A percentile compares a stretch with the other conserved stretches of the same genome.
Evolutionary conservation across 2,888 invertebrate genomes (phyloP).

Genomic region (Hypomecis atomaria): DNA sequence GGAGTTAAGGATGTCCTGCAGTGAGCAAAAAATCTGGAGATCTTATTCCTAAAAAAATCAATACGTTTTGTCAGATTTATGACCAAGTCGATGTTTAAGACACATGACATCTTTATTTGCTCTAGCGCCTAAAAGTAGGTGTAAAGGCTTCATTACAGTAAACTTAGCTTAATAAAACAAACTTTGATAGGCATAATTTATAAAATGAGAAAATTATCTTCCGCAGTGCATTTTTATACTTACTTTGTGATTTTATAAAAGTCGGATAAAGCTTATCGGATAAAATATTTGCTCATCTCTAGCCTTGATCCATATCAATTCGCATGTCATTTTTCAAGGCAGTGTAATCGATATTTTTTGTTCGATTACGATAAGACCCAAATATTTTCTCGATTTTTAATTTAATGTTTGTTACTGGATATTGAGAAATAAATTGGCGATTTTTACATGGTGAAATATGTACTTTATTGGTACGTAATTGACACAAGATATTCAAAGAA

Average conservation of each 20-base stretch:
- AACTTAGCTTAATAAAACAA: too few relatives aligned
- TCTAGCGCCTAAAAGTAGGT: too few relatives aligned
- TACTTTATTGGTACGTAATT: not conserved
- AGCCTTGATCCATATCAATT: slow-evolving; percentile 47
- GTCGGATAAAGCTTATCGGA: slow-evolving; percentile 5
- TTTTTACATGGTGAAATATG: not conserved
- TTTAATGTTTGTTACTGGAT: slow-evolving; percentile 13
- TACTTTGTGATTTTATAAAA: not conserved
- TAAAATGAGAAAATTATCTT: too few relatives aligned
- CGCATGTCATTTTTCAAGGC: slow-evolving; percentile 40
- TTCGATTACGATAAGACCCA: slow-evolving; percentile 41
- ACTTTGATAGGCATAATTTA: too few relatives aligned
- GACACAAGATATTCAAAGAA: too few relatives aligned
- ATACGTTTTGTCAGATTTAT: too few relatives aligned
- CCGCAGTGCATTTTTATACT: not conserved
- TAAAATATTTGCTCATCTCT: slow-evolving; percentile 6
- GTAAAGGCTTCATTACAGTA: too few relatives aligned
- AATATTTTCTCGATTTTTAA: slow-evolving; percentile 32
- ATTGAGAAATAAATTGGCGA: slow-evolving; percentile 8
- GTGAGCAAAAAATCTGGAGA: too few relatives aligned
- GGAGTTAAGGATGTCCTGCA: too few relatives aligned
- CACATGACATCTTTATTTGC: too few relatives aligned
- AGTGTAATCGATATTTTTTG: slow-evolving; percentile 48
- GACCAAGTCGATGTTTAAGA: too few relatives aligned
- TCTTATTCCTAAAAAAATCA: too few relatives aligned